These are phyloP conservation scores for Danio aesculapii DNA, from an alignment of 2,797 vertebrate species.

Conservation along the genomic window DNA sequence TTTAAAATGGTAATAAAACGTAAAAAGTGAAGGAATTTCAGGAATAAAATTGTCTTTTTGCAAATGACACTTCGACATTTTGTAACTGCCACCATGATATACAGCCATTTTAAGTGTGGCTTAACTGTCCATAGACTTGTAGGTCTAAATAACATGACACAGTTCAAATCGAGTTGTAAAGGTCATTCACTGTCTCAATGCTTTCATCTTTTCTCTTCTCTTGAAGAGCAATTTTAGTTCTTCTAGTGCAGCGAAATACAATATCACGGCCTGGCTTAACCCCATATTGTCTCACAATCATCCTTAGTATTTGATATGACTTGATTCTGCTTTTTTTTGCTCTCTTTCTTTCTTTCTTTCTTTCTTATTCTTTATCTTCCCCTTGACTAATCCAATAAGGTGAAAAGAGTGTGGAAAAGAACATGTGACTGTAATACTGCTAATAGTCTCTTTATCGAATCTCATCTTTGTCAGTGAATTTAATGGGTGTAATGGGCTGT, in stretches of 20 bases:
- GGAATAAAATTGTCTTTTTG: neutral
- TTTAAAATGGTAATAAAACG: too few relatives aligned
- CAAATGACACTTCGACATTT: neutral
- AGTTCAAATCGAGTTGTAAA: constrained; percentile 40
- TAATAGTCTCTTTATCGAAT: constrained; percentile 67
- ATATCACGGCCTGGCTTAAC: constrained; percentile 55
- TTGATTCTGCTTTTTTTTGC: constrained; percentile 48
- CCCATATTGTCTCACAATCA: constrained; percentile 51
- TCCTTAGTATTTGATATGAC: constrained; percentile 50
- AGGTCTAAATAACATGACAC: constrained; percentile 20
- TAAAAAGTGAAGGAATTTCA: neutral
- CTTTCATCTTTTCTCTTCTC: constrained; percentile 48
- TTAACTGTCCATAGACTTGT: neutral
- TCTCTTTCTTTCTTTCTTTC: neutral
- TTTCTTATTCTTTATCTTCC: constrained; percentile 34
- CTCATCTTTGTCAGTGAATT: constrained; percentile 64
- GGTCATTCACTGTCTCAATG: constrained; percentile 40
- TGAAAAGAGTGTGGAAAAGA: constrained; percentile 59
- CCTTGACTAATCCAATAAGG: constrained; percentile 59
- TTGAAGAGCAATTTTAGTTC: constrained; percentile 38
- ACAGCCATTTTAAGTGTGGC: neutral
- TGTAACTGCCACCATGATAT: neutral
- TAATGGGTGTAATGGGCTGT: constrained; percentile 67
- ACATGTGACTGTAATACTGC: constrained; percentile 62
- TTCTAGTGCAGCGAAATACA: constrained; percentile 55